Conservation (phyloP, 2,113 vertebrate genomes). For the Opisthocomus hoazin region DNA sequence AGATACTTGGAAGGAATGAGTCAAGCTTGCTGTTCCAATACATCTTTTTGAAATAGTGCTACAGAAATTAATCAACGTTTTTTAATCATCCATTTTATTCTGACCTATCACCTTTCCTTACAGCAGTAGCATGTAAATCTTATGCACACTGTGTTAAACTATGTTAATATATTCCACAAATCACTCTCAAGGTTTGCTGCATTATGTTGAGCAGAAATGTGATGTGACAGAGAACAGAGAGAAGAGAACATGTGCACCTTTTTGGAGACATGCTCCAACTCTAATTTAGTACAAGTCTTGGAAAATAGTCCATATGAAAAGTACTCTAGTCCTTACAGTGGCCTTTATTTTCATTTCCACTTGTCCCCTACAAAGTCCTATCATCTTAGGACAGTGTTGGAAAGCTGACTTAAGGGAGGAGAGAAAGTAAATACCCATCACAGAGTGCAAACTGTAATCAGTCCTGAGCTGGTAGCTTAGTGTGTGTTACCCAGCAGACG, state of each 20-base stretch:
- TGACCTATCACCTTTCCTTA: conserved; percentile 28
- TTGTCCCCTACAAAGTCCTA: background rate
- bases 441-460: background rate
- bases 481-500: background rate
- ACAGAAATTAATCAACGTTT: conserved; percentile 21
- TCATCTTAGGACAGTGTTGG: background rate
- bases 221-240: conserved; percentile 32
- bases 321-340: too few relatives aligned
- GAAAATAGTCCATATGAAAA: background rate
- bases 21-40: background rate
- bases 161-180: conserved; percentile 50
- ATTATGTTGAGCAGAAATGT: conserved; percentile 10
- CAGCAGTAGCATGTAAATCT: conserved; percentile 26
- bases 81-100: background rate
- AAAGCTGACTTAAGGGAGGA: background rate
- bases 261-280: background rate
- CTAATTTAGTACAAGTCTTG: background rate
- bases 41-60: background rate
- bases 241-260: background rate
- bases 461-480: background rate
- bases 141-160: background rate
- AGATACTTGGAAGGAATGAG: background rate
- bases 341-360: background rate
- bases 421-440: background rate
- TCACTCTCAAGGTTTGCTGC: conserved; percentile 18